These are phyloP conservation scores for Apolygus lucorum DNA, from an alignment of 1,140 invertebrate genomes.

Conservation along the genomic window DNA sequence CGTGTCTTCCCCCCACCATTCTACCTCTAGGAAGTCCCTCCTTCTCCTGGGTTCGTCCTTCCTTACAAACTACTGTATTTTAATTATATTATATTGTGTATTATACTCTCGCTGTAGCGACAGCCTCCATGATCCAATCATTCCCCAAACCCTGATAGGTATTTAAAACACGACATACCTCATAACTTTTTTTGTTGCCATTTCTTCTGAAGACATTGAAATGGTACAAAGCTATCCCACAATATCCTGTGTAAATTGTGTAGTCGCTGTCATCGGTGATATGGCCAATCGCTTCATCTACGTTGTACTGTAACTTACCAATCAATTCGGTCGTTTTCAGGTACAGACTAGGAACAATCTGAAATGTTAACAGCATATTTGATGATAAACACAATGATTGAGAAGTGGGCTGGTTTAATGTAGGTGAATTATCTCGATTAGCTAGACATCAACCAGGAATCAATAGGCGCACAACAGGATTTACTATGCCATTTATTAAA, in stretches of 20 bases:
- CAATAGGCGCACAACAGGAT: not conserved
- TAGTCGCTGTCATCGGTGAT: constrained; percentile 35
- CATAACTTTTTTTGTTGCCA: constrained; percentile 4
- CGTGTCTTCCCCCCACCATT: too few relatives aligned
- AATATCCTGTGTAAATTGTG: constrained; percentile 45
- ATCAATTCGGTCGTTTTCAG: not conserved
- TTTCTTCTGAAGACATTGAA: constrained; percentile 1
- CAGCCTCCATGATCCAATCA: not conserved
- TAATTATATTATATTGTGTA: too few relatives aligned
- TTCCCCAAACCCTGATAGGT: not conserved
- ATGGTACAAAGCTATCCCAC: constrained; percentile 43
- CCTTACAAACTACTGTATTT: too few relatives aligned
- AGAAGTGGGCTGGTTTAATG: not conserved
- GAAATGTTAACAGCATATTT: not conserved
- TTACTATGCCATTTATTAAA: not conserved
- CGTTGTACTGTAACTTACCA: constrained; percentile 12
- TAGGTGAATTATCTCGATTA: not conserved
- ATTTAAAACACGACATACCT: not conserved
- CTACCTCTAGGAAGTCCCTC: too few relatives aligned
- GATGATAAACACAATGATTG: not conserved
- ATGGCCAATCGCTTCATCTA: not conserved
- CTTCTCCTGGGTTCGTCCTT: too few relatives aligned
- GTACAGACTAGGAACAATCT: not conserved
- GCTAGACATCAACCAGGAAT: not conserved
- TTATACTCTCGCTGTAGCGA: too few relatives aligned